Evolutionary conservation across 2,888 invertebrate species (phyloP).

Genomic region (Torymus aiolomorphi): DNA sequence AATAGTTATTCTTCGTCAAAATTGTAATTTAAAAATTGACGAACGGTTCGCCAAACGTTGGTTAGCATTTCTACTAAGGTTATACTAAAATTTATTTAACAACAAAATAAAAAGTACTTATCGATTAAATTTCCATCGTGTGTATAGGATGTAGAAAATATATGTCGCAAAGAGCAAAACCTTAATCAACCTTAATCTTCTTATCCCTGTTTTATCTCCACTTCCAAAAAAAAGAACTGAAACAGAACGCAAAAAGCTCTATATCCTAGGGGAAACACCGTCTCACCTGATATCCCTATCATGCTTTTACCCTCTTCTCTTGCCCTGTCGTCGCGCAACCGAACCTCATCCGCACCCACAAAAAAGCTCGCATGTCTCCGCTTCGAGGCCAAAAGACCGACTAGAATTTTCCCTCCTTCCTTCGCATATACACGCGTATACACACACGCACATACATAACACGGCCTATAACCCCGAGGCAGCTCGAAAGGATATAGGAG

Average conservation of each 20-base stretch:
- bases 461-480: slow-evolving; percentile 32
- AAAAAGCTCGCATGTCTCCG: slow-evolving; percentile 2
- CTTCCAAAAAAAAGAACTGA: background rate
- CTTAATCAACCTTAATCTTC: slow-evolving; percentile 12
- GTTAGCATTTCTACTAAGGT: too few species aligned
- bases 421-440: background rate
- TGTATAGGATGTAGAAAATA: too few species aligned
- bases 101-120: too few species aligned
- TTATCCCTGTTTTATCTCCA: slow-evolving; percentile 15
- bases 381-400: background rate
- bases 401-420: background rate
- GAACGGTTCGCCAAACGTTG: too few species aligned
- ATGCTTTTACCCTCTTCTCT: slow-evolving; percentile 3
- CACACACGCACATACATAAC: slow-evolving; percentile 2
- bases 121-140: too few species aligned
- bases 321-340: slow-evolving; percentile 21
- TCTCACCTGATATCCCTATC: slow-evolving; percentile 33
- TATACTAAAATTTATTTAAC: too few species aligned
- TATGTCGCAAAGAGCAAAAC: background rate
- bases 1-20: too few species aligned
- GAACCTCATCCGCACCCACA: background rate
- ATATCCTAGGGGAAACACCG: too few species aligned
- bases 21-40: too few species aligned
- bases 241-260: too few species aligned
- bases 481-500: slow-evolving; percentile 49